phyloP scores from a whole-genome alignment of 2,888 invertebrate species.

The Volucella zonaria region DNA sequence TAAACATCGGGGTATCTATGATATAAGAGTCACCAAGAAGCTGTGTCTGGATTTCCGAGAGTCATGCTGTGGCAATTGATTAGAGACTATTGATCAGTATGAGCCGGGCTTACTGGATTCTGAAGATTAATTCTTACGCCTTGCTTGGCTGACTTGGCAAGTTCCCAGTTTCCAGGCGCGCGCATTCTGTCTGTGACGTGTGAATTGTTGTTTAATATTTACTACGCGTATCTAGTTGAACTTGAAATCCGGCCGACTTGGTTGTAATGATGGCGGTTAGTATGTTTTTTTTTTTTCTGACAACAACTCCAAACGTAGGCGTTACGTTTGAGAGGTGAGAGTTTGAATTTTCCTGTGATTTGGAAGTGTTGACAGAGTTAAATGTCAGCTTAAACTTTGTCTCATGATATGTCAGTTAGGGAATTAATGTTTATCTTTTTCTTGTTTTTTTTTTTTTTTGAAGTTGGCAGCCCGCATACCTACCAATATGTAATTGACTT shows the following conservation, averaged over 20 bases:
- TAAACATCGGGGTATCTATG: conserved; percentile 37
- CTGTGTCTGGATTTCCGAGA: conserved; percentile 7
- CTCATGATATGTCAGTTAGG: conserved; percentile 65
- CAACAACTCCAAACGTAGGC: conserved; percentile 55
- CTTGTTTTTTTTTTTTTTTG: background rate
- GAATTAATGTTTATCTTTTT: conserved; percentile 52
- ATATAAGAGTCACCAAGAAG: conserved; percentile 5
- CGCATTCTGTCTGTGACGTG: conserved; percentile 58
- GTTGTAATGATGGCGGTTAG: conserved; percentile 20
- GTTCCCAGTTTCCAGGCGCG: conserved; percentile 34
- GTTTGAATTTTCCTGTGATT: conserved; percentile 65
- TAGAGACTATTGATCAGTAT: conserved; percentile 59
- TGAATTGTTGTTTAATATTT: conserved; percentile 74
- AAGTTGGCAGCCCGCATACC: conserved; percentile 45
- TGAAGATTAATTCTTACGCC: conserved; percentile 56
- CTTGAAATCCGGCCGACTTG: conserved; percentile 57
- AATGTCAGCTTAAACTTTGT: conserved; percentile 71
- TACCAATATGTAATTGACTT: conserved; percentile 24
- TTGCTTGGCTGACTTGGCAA: conserved; percentile 16
- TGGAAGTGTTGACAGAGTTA: conserved; percentile 73
- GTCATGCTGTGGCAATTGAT: conserved; percentile 60
- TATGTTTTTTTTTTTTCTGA: conserved; percentile 5
- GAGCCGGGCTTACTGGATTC: conserved; percentile 61
- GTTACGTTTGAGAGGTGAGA: conserved; percentile 63
- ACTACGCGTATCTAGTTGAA: conserved; percentile 64